Evolutionary conservation across 2,797 vertebrate species (phyloP), one percentile per base, ranked within the genome.

Genomic region (Sebastes steindachneri): DNA sequence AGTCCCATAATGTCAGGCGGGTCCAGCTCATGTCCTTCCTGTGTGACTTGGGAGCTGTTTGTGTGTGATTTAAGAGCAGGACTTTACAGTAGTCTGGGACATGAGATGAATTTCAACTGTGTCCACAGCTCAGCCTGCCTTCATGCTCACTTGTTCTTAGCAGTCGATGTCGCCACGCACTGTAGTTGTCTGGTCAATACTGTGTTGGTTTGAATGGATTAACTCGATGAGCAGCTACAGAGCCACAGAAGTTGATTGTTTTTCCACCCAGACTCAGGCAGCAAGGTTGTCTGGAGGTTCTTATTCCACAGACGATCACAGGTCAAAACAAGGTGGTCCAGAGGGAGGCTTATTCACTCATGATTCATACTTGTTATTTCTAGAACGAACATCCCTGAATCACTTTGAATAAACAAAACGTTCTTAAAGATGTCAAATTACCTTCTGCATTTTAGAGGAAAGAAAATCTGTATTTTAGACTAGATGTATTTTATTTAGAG

Each of bases 311-410:
- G 8, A 63, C 4, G 0, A 54, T 70, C 70, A 57, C 41, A 9
- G 77, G 79, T 79, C 75, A 73, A 37, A 68, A 68, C 35, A 73
- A 67, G 75, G 68, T 67, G 81, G 63, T 75, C 53, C 57, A 63
- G 23, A 55, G 60, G 17, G 60, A 65, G 19, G 31, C 45, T 76
- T 35, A 76, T 68, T 80, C 75, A 66, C 51, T 58, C 45, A 35
- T 86, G 71, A 89, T 63, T 89, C 82, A 80, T 55, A 51, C 41
- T 57, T 51, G 59, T 64, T 73, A 77, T 78, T 78, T 83, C 79
- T 83, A 79, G 1, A 75, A 68, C 0, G 4, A 51, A 45, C 5
- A 67, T 77, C 77, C 31, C 6, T 58, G 59, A 72, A 68, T 62
- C 45, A 41, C 64, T 41, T 29, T 7, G 23, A 68, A 23, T 21